phyloP scores from a whole-genome alignment of 2,113 vertebrate species.

The Pogonocichla stellata region DNA sequence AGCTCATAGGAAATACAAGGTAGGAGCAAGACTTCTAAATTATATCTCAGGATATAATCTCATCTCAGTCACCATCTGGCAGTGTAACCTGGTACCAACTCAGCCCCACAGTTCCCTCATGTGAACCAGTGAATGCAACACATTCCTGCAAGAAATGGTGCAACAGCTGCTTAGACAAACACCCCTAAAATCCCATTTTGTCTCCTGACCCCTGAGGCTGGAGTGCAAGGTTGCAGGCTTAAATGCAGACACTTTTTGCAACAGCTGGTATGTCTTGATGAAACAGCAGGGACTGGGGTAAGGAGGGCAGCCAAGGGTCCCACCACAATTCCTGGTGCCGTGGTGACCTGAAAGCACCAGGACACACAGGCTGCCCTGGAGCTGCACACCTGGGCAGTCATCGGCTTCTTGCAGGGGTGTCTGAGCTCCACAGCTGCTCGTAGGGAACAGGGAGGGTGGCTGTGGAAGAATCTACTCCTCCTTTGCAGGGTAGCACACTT shows the following conservation, averaged over 20 bases:
- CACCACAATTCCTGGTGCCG: accelerated
- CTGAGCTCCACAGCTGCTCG: not conserved
- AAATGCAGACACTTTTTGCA: not conserved
- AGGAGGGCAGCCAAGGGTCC: not conserved
- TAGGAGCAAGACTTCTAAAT: not conserved
- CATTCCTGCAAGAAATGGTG: not conserved
- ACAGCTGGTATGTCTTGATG: accelerated
- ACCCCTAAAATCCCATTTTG: not conserved
- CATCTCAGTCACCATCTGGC: not conserved
- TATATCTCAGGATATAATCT: not conserved
- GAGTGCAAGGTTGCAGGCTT: not conserved
- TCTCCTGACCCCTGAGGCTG: not conserved
- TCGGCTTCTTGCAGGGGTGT: not conserved
- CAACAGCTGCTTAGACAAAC: not conserved
- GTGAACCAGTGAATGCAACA: accelerated
- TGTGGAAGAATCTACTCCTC: not conserved
- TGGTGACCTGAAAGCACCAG: not conserved
- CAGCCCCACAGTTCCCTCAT: accelerated
- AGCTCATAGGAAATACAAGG: not conserved
- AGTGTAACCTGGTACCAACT: not conserved
- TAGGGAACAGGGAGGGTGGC: not conserved
- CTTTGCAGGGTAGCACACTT: not conserved
- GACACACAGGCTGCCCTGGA: not conserved
- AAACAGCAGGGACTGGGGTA: accelerated
- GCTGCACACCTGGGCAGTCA: not conserved